Evolutionary conservation across 2,888 invertebrate species (phyloP).

Genomic region (Phanerotoma sp.): DNA sequence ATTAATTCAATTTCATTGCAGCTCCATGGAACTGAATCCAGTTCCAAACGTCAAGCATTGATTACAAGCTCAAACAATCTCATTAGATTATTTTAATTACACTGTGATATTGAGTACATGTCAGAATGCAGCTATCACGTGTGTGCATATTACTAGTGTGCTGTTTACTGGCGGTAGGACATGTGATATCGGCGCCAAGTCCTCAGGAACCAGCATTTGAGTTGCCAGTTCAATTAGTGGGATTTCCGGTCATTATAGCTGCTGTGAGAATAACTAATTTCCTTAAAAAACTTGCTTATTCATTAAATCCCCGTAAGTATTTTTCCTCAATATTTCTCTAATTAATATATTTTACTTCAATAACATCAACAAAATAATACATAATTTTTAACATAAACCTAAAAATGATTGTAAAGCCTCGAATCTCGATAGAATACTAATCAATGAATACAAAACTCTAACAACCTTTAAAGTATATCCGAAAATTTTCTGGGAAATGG

Average conservation of each 20-base stretch:
- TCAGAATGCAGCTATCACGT: conserved; percentile 46
- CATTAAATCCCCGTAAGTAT: conserved; percentile 76
- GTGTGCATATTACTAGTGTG: conserved; percentile 41
- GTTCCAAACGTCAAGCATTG: not conserved
- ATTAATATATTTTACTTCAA: too few species aligned
- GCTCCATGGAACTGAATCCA: not conserved
- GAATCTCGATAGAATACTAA: too few species aligned
- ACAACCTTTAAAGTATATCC: too few species aligned
- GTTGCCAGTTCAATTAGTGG: conserved; percentile 80
- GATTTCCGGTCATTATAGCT: conserved; percentile 80
- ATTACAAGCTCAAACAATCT: not conserved
- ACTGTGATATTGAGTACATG: not conserved
- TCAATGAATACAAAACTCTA: too few species aligned
- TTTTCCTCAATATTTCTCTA: too few species aligned
- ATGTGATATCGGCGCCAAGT: conserved; percentile 46
- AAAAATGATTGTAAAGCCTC: too few species aligned
- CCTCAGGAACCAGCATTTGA: conserved; percentile 66
- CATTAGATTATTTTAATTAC: conserved; percentile 7
- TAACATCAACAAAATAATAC: too few species aligned
- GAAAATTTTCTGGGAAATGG: too few species aligned
- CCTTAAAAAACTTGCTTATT: conserved; percentile 79
- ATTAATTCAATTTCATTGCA: too few species aligned
- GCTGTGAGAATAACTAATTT: conserved; percentile 79
- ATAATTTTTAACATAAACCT: too few species aligned
- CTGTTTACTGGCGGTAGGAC: conserved; percentile 42